phyloP scores from a whole-genome alignment of 92 coral and sea anemone genomes.

The Plumapathes pennacea region DNA sequence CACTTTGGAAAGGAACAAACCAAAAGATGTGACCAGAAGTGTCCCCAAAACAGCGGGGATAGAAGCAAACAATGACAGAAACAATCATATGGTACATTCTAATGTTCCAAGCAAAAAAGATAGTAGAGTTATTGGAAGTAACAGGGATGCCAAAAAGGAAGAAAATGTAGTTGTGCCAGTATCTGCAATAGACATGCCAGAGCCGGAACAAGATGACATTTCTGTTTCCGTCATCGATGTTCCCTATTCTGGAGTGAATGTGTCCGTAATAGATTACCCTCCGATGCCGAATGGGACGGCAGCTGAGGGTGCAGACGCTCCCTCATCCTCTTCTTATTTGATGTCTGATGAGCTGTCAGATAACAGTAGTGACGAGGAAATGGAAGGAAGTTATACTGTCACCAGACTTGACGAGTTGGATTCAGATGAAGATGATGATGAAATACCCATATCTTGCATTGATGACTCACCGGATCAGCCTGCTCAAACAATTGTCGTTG shows the following conservation, averaged over 20 bases:
- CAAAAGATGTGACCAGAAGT: background rate
- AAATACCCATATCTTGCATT: slow-evolving; percentile 55
- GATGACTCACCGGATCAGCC: slow-evolving; percentile 41
- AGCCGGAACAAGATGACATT: slow-evolving; percentile 40
- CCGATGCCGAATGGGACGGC: slow-evolving; percentile 46
- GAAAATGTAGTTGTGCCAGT: slow-evolving; percentile 57
- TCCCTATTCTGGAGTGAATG: slow-evolving; percentile 55
- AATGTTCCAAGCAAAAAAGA: no score
- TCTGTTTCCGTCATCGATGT: slow-evolving; percentile 76
- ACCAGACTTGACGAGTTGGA: slow-evolving; percentile 37
- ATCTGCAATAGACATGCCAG: slow-evolving; percentile 88
- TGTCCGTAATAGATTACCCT: slow-evolving; percentile 83
- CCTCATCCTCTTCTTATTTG: slow-evolving; percentile 10
- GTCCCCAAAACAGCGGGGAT: background rate
- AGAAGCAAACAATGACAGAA: background rate
- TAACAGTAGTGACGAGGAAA: slow-evolving; percentile 57
- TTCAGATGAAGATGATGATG: slow-evolving; percentile 54
- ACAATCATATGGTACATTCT: background rate
- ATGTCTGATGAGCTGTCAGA: slow-evolving; percentile 48
- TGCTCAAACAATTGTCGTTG: slow-evolving; percentile 61
- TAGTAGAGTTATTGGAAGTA: slow-evolving; percentile 3
- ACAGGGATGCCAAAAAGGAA: slow-evolving; percentile 10
- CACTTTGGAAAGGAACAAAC: background rate
- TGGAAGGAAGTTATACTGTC: slow-evolving; percentile 77
- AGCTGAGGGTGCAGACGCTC: slow-evolving; percentile 4